Conservation (phyloP, 2,113 vertebrate genomes). For the Uria aalge region DNA sequence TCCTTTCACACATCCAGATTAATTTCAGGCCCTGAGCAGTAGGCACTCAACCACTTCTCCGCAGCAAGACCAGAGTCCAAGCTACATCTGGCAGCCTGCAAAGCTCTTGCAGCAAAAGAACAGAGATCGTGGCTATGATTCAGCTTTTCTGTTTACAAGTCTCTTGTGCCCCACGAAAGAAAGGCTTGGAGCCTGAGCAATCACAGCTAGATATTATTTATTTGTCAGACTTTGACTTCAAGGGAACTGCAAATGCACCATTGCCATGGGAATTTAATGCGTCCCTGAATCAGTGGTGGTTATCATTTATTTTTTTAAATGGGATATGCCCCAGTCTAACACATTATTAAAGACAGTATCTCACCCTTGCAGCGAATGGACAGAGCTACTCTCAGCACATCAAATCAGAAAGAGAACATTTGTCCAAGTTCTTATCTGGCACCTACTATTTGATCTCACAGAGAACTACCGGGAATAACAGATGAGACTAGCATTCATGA, state of each 20-base stretch:
- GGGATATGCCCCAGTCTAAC: not conserved
- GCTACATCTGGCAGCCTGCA: not conserved
- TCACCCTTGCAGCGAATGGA: not conserved
- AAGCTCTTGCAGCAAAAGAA: not conserved
- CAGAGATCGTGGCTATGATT: not conserved
- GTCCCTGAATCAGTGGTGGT: not conserved
- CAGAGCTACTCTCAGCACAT: not conserved
- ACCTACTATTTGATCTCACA: not conserved
- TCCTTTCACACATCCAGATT: not conserved
- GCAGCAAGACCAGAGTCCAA: not conserved
- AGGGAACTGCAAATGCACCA: not conserved
- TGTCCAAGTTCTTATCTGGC: not conserved
- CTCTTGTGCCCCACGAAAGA: not conserved
- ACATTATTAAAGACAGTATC: not conserved
- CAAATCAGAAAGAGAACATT: not conserved
- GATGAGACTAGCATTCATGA: rapidly evolving
- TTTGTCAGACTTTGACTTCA: not conserved
- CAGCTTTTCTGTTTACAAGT: not conserved
- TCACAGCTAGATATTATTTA: not conserved
- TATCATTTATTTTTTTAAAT: not conserved
- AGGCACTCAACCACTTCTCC: not conserved
- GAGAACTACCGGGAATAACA: not conserved
- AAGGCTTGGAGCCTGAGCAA: not conserved
- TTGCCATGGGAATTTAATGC: not conserved
- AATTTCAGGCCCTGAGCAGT: not conserved